Conservation (phyloP, 2,113 vertebrate genomes). For the Nyctereutes procyonoides region DNA sequence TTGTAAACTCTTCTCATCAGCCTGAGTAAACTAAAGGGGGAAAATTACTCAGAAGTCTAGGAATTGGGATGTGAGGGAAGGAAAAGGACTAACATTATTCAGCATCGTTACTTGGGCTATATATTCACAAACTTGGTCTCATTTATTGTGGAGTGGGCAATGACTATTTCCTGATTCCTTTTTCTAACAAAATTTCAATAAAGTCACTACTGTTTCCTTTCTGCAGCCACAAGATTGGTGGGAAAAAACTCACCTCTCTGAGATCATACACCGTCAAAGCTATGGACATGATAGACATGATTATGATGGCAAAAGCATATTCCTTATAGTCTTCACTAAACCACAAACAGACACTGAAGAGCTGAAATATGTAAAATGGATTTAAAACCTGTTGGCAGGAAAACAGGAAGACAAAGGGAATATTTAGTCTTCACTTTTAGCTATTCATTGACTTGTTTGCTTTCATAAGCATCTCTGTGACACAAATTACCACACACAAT, state of each 20-base stretch:
- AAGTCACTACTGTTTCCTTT: not conserved
- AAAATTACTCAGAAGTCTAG: not conserved
- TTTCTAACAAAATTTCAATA: not conserved
- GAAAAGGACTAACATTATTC: not conserved
- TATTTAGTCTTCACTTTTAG: conserved; percentile 41
- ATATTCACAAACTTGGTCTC: not conserved
- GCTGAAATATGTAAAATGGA: conserved; percentile 91
- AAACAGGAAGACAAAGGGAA: conserved; percentile 48
- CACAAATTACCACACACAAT: not conserved
- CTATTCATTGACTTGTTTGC: conserved; percentile 31
- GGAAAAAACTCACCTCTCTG: conserved; percentile 85
- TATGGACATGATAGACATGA: conserved; percentile 89
- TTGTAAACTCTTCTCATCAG: not conserved
- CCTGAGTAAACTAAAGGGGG: not conserved
- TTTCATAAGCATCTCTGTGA: not conserved
- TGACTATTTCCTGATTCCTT: not conserved
- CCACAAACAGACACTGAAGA: conserved; percentile 91
- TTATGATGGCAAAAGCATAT: conserved; percentile 88
- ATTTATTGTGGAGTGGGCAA: not conserved
- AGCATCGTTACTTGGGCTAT: not conserved
- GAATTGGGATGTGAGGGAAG: not conserved
- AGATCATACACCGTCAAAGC: conserved; percentile 88
- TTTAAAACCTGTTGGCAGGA: conserved; percentile 87
- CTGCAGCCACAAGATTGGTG: not conserved
- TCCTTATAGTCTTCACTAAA: conserved; percentile 89